These are phyloP conservation scores for Meriones unguiculatus DNA, from an alignment of 2,113 vertebrate genomes.

Conservation along the genomic window DNA sequence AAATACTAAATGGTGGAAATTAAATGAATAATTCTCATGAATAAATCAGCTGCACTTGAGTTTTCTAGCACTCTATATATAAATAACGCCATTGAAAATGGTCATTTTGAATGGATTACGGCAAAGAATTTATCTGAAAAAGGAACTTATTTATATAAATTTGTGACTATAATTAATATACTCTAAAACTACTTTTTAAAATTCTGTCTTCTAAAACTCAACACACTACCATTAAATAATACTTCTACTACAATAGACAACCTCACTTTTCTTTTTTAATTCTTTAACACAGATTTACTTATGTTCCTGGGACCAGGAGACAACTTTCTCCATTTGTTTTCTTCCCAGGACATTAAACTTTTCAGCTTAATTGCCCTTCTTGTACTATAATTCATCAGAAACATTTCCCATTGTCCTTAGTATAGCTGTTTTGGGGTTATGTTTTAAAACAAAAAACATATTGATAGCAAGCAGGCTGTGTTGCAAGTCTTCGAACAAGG, in stretches of 20 bases:
- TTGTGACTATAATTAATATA: constrained; percentile 51
- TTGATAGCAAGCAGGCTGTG: not conserved
- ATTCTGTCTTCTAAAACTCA: constrained; percentile 32
- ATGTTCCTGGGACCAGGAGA: not conserved
- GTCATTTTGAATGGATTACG: constrained; percentile 67
- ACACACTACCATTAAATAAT: constrained; percentile 30
- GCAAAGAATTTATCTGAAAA: constrained; percentile 66
- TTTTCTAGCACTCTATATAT: constrained; percentile 78
- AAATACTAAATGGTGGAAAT: constrained; percentile 87
- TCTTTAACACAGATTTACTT: not conserved
- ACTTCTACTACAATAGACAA: not conserved
- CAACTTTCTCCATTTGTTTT: constrained; percentile 33
- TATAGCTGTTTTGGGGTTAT: constrained; percentile 44
- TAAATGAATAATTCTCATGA: constrained; percentile 89
- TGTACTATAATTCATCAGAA: constrained; percentile 29
- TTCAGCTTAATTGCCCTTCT: constrained; percentile 58
- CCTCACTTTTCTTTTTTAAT: not conserved
- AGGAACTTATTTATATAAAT: constrained; percentile 64
- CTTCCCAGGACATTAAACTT: constrained; percentile 69
- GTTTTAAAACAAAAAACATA: not conserved
- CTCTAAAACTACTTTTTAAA: constrained; percentile 47
- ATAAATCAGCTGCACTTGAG: constrained; percentile 80
- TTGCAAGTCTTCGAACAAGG: not conserved
- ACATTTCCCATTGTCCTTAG: constrained; percentile 25
- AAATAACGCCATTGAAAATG: constrained; percentile 76